A percentile compares a stretch with the other conserved stretches of the same genome.
Evolutionary conservation across 2,888 invertebrate species (phyloP).

Genomic region (Drosophila nigritarsus): DNA sequence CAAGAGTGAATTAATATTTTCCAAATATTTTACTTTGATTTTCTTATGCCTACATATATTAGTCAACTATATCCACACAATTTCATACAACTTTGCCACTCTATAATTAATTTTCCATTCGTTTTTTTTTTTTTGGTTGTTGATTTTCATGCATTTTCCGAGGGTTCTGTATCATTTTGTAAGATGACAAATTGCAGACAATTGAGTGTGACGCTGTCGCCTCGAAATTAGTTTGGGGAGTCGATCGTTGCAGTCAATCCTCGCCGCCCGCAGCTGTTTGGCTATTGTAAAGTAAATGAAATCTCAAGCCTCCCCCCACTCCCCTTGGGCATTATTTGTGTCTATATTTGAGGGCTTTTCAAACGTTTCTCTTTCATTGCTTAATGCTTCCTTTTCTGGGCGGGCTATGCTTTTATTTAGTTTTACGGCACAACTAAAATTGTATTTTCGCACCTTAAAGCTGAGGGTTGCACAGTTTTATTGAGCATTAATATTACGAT

Average conservation of each 20-base stretch:
- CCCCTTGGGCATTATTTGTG: background rate
- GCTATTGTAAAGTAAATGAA: constrained; percentile 54
- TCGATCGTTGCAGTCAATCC: constrained; percentile 6
- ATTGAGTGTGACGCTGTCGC: constrained; percentile 55
- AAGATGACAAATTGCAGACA: constrained; percentile 62
- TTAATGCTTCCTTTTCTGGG: constrained; percentile 32
- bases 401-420: constrained; percentile 23
- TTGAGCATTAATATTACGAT: constrained; percentile 38
- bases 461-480: constrained; percentile 37
- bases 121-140: constrained; percentile 12
- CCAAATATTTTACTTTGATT: background rate
- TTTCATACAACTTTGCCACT: background rate
- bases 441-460: constrained; percentile 52
- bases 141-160: constrained; percentile 9
- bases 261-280: constrained; percentile 60
- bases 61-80: background rate
- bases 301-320: constrained; percentile 36
- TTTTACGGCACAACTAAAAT: constrained; percentile 40
- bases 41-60: background rate
- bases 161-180: constrained; percentile 15
- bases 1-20: background rate
- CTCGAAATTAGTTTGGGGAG: constrained; percentile 35
- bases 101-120: constrained; percentile 5
- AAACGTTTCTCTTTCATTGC: constrained; percentile 45
- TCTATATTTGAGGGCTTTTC: constrained; percentile 47